These are phyloP conservation scores for Peromyscus attwateri DNA, from an alignment of 2,797 vertebrate genomes.

Conservation along the genomic window DNA sequence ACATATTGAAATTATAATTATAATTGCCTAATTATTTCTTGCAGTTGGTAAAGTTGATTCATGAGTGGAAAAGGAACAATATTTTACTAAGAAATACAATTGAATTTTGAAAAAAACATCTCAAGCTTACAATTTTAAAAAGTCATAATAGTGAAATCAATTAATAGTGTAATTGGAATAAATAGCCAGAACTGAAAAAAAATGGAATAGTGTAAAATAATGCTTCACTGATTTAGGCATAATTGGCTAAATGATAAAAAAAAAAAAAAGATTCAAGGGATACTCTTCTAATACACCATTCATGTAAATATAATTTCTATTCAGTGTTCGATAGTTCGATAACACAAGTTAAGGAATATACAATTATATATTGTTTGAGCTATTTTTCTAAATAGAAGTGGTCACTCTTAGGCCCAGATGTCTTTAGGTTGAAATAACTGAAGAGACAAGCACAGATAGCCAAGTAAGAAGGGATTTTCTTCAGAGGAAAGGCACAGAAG, in stretches of 20 bases:
- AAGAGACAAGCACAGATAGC: not conserved
- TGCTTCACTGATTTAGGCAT: not conserved
- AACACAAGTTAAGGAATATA: not conserved
- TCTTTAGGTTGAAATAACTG: not conserved
- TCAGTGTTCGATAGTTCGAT: not conserved
- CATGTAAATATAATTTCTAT: not conserved
- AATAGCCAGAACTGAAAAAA: not conserved
- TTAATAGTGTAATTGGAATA: not conserved
- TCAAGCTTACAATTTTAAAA: not conserved
- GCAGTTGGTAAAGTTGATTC: not conserved
- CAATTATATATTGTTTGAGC: not conserved
- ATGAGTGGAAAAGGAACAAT: conserved; percentile 10
- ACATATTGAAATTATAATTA: not conserved
- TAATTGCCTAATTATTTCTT: not conserved
- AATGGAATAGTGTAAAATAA: not conserved
- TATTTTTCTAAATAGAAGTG: not conserved
- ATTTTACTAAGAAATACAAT: not conserved
- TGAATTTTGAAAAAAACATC: not conserved
- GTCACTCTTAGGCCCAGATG: not conserved
- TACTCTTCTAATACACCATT: not conserved
- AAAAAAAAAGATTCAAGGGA: not conserved
- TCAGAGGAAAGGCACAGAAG: not conserved
- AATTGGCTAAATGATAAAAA: not conserved
- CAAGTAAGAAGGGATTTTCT: not conserved
- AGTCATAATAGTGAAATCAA: not conserved